Evolutionary conservation across 1,140 invertebrate species (phyloP), one percentile per base, ranked within the genome.

Genomic region (Tetranychus cinnabarinus): DNA sequence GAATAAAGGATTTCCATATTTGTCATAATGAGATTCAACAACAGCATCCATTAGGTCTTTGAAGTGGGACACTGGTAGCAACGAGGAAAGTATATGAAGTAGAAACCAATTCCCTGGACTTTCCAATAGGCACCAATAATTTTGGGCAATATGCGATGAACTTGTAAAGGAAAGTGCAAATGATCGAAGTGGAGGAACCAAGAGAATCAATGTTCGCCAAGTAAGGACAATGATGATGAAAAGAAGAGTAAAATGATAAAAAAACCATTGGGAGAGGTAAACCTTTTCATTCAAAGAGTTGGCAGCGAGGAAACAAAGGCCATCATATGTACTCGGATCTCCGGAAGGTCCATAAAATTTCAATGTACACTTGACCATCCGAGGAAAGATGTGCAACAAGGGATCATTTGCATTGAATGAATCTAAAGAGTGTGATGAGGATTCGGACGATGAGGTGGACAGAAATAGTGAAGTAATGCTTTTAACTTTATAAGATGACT

Each of bases 251-350:
- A 70, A 70, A 52, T 52, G 50, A 52, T 52, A 52, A n/a, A 52
- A 7, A 23, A 52, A 33, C 68, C 68, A 69, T 1, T 91, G 77
- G 75, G 91, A 88, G 6, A 91, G 83, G 76, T 89, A 91, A 70
- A 91, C 90, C 75, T 92, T 92, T 76, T 92, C 89, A 73, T 93
- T 93, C 72, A 93, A 85, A 70, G 91, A 90, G 74, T 88, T 84
- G 39, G 60, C 36, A 35, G 84, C 81, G 58, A 86, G 70, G 4
- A 86, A 75, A 66, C 84, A 87, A 59, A 70, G 67, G 37, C 65
- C 66, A 65, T 72, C 68, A 61, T 83, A 79, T 50, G 77, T 75
- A 59, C 60, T 31, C 0, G 68, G 58, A 35, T 63, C 63, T 5
- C 67, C 68, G 6, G 67, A 66, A 6, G 62, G 50, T 13, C 68